A percentile compares a stretch with the other conserved stretches of the same genome.
phyloP scores from a whole-genome alignment of 2,888 invertebrate genomes.

The Eilema depressum region DNA sequence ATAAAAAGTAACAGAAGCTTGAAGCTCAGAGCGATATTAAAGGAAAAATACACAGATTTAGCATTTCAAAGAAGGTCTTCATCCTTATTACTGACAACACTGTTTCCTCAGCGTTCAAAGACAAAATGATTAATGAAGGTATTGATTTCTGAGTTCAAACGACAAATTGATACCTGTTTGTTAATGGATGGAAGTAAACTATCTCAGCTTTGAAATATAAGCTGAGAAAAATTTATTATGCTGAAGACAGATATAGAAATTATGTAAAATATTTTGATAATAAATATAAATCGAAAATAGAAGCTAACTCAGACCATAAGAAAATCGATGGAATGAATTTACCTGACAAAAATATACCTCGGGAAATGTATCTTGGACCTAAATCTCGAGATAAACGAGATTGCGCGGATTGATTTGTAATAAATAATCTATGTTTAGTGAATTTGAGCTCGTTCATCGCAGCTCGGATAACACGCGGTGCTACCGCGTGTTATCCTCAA shows the following conservation, averaged over 20 bases:
- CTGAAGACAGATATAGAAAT: not conserved
- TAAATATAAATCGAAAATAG: not conserved
- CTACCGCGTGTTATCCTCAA: no score
- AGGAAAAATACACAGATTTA: constrained; percentile 40
- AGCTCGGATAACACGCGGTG: no score
- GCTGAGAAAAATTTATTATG: not conserved
- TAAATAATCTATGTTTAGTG: no score
- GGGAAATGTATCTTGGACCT: no score
- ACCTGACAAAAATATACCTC: not conserved
- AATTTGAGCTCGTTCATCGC: no score
- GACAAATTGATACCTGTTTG: constrained; percentile 46
- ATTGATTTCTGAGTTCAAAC: constrained; percentile 43
- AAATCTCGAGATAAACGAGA: no score
- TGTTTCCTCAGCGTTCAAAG: constrained; percentile 38
- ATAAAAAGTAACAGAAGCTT: constrained; percentile 23
- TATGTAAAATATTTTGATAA: not conserved
- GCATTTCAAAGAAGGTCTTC: constrained; percentile 40
- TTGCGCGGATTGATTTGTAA: no score
- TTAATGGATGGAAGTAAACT: constrained; percentile 36
- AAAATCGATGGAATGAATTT: not conserved
- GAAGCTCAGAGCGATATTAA: constrained; percentile 23
- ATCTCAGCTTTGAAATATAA: constrained; percentile 34
- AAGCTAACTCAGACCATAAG: not conserved
- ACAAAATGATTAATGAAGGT: constrained; percentile 50
- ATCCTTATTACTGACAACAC: constrained; percentile 20